A percentile compares a stretch with the other conserved stretches of the same genome.
Evolutionary conservation across 2,888 invertebrate genomes (phyloP).

Genomic region (Mylabris sibirica): DNA sequence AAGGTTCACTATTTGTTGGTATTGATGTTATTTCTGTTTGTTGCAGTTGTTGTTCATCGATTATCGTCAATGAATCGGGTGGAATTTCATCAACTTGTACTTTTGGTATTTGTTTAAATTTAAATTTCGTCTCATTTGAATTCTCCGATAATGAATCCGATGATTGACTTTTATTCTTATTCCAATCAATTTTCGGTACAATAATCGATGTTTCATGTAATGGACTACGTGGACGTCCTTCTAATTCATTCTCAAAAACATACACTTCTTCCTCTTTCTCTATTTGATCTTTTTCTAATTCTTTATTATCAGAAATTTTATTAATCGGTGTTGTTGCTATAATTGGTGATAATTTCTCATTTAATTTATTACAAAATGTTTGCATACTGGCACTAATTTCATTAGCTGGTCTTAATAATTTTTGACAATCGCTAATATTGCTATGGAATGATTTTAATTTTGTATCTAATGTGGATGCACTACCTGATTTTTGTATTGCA

Average conservation of each 20-base stretch:
- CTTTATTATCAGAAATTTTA: conserved; percentile 23
- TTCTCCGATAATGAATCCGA: conserved; percentile 52
- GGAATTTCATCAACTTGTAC: conserved; percentile 49
- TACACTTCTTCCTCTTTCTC: conserved; percentile 23
- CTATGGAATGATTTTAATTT: conserved; percentile 85
- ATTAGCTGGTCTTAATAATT: conserved; percentile 80
- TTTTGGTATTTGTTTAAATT: conserved; percentile 45
- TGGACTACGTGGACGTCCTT: conserved; percentile 67
- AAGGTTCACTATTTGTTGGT: conserved; percentile 40
- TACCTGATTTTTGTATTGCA: conserved; percentile 81
- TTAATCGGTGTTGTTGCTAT: conserved; percentile 27
- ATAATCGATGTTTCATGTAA: conserved; percentile 71
- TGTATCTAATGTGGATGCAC: conserved; percentile 83
- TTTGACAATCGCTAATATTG: conserved; percentile 88
- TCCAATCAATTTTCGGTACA: conserved; percentile 70
- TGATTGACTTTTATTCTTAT: conserved; percentile 66
- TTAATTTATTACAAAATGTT: conserved; percentile 66
- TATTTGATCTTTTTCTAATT: conserved; percentile 26
- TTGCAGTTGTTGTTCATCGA: background rate
- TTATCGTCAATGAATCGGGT: conserved; percentile 51
- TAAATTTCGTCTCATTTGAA: conserved; percentile 40
- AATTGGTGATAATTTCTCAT: conserved; percentile 56
- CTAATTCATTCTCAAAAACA: conserved; percentile 56
- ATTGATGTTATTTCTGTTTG: background rate
- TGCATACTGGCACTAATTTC: conserved; percentile 72